A percentile compares a stretch with the other conserved stretches of the same genome.
These are phyloP conservation scores for Hydrotaea diabolus DNA, from an alignment of 2,888 invertebrate species.

Conservation along the genomic window DNA sequence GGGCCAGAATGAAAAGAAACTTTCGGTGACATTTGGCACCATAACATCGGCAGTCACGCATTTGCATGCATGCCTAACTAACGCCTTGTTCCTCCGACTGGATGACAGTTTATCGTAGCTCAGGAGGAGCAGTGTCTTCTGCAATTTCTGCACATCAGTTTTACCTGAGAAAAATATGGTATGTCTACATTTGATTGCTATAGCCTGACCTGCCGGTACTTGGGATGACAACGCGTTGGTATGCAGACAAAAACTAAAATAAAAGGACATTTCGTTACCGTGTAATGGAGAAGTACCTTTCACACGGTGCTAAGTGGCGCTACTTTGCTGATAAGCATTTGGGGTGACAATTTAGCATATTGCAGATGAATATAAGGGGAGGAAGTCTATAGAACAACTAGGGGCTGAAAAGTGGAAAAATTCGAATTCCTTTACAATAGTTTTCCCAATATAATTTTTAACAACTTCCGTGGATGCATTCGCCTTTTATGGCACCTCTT, in stretches of 20 bases:
- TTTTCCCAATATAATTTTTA: too few relatives aligned
- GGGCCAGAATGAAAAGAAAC: conserved; percentile 27
- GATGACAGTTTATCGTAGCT: background rate
- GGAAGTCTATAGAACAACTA: too few relatives aligned
- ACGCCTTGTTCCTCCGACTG: conserved; percentile 17
- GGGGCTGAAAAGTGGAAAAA: too few relatives aligned
- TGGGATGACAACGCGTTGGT: conserved; percentile 24
- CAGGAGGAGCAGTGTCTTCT: conserved; percentile 21
- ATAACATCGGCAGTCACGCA: conserved; percentile 60
- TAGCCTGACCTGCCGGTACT: conserved; percentile 24
- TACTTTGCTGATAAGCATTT: background rate
- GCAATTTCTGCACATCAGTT: background rate
- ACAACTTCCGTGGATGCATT: too few relatives aligned
- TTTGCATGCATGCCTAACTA: conserved; percentile 36
- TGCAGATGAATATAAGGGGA: background rate
- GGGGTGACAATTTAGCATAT: background rate
- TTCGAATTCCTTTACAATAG: too few relatives aligned
- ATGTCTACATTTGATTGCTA: conserved; percentile 12
- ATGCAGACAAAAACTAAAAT: too few relatives aligned
- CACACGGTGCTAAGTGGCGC: conserved; percentile 23
- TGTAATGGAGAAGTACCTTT: conserved; percentile 42
- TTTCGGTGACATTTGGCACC: conserved; percentile 53
- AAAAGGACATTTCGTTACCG: background rate
- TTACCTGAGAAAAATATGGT: conserved; percentile 6
- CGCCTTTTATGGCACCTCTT: too few relatives aligned